These are phyloP conservation scores for Rhipidura dahli DNA, from an alignment of 2,113 vertebrate genomes.

Conservation along the genomic window DNA sequence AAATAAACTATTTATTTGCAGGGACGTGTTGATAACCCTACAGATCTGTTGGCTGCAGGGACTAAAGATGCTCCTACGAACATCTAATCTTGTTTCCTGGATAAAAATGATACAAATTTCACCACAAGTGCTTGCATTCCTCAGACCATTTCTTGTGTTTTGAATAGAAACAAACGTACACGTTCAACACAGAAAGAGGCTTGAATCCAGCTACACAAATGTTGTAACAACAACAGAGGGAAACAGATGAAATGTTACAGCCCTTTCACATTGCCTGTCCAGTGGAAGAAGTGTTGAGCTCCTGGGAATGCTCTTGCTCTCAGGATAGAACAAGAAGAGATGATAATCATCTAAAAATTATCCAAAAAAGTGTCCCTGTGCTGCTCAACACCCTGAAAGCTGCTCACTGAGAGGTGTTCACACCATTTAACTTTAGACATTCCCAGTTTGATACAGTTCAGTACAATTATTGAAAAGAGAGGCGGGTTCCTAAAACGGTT, in stretches of 20 bases:
- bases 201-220: background rate
- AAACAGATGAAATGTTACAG: background rate
- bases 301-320: background rate
- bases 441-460: background rate
- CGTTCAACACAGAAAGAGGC: background rate
- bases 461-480: background rate
- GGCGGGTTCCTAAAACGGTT: background rate
- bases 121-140: background rate
- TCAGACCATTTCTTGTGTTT: background rate
- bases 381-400: background rate
- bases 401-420: background rate
- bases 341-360: background rate
- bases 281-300: background rate
- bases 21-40: background rate
- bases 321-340: background rate
- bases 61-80: background rate
- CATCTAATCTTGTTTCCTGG: background rate
- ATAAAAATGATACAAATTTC: background rate
- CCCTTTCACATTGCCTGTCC: background rate
- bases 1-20: background rate
- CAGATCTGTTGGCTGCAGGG: background rate
- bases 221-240: background rate
- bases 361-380: background rate
- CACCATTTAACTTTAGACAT: background rate
- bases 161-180: background rate